Evolutionary conservation across 2,888 invertebrate genomes (phyloP).

Genomic region (Tenthredo scrophulariae): DNA sequence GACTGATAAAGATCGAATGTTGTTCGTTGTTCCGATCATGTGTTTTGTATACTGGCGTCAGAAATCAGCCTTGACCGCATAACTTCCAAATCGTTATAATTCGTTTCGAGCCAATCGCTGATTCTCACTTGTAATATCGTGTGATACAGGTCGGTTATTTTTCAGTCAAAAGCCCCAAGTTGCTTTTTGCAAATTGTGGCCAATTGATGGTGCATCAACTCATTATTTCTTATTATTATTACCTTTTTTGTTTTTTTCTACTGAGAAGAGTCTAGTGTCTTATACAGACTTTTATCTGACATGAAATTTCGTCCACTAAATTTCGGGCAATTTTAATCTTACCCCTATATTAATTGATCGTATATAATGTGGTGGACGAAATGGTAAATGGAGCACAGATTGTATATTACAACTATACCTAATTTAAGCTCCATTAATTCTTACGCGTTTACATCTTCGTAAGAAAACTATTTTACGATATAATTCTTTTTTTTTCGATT

Average conservation of each 20-base stretch:
- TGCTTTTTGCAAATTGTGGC: conserved; percentile 22
- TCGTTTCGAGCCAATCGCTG: background rate
- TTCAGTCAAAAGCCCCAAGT: conserved; percentile 6
- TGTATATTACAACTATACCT: conserved; percentile 37
- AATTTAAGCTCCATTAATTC: conserved; percentile 59
- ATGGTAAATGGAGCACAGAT: conserved; percentile 25
- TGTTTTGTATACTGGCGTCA: background rate
- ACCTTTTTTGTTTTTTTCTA: background rate
- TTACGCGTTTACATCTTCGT: conserved; percentile 57
- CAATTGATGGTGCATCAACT: conserved; percentile 15
- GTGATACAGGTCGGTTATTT: conserved; percentile 36
- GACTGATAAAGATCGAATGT: conserved; percentile 45
- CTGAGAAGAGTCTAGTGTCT: conserved; percentile 17
- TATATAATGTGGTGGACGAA: background rate
- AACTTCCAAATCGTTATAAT: conserved; percentile 8
- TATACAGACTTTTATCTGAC: background rate
- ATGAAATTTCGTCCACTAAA: conserved; percentile 17
- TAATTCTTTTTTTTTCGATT: background rate
- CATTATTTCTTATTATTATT: conserved; percentile 4
- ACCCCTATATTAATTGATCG: conserved; percentile 6
- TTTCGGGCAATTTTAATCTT: background rate
- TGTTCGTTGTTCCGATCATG: conserved; percentile 10
- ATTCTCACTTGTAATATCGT: conserved; percentile 30
- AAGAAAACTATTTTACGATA: conserved; percentile 57
- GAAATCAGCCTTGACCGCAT: conserved; percentile 27